Conservation (phyloP, 2,113 vertebrate genomes). For the Tenebrosternarchus preto region DNA sequence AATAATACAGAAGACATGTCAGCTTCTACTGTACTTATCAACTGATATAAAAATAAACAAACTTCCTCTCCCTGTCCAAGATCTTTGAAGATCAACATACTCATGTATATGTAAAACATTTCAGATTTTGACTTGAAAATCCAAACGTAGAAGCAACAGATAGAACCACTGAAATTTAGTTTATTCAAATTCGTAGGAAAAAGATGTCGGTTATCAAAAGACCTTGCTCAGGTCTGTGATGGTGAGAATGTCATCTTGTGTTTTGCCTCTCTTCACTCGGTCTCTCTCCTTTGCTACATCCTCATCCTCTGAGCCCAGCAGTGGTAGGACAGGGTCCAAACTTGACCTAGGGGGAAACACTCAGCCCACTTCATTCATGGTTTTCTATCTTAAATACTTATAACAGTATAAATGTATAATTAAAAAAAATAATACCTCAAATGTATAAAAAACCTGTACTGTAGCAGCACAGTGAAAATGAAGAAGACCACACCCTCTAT, state of each 20-base stretch:
- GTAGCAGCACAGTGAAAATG: constrained; percentile 76
- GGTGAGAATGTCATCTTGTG: constrained; percentile 72
- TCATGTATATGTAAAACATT: neutral
- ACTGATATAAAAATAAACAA: neutral
- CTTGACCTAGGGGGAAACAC: constrained; percentile 60
- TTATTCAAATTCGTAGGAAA: too few relatives aligned
- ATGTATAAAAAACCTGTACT: constrained; percentile 78
- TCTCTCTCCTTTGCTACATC: constrained; percentile 76
- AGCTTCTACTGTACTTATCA: neutral
- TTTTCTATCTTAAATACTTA: neutral
- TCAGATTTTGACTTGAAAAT: constrained; percentile 51
- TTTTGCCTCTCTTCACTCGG: constrained; percentile 68
- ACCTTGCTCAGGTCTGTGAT: constrained; percentile 71
- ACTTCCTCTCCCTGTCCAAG: neutral
- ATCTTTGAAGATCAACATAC: neutral
- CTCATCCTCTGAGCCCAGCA: constrained; percentile 74
- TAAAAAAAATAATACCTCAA: constrained; percentile 60
- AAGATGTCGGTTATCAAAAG: too few relatives aligned
- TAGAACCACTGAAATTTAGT: too few relatives aligned
- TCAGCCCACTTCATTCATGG: neutral
- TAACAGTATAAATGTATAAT: neutral
- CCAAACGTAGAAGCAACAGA: constrained; percentile 12
- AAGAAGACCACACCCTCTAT: constrained; percentile 76
- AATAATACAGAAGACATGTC: neutral
- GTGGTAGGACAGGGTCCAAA: constrained; percentile 62